Conservation (phyloP, 2,797 vertebrate species). For the Phalanger gymnotis region DNA sequence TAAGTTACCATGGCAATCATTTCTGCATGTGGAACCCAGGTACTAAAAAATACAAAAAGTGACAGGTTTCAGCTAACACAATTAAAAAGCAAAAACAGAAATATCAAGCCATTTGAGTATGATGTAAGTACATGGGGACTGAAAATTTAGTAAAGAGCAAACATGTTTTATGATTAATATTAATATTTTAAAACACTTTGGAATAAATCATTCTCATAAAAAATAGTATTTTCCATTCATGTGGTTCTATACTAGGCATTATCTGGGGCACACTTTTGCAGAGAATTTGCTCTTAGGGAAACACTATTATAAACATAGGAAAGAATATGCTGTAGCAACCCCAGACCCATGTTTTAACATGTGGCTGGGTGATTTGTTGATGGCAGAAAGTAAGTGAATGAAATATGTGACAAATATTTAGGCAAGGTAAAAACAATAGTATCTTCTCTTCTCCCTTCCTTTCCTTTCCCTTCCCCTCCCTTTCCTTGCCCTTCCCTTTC, state of each 20-base stretch:
- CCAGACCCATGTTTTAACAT: constrained; percentile 28
- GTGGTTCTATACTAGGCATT: neutral
- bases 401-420: constrained; percentile 57
- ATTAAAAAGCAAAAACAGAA: constrained; percentile 27
- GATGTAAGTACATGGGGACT: neutral
- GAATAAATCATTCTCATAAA: constrained; percentile 40
- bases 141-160: neutral
- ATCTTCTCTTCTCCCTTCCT: neutral
- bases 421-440: constrained; percentile 65
- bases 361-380: neutral
- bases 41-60: neutral
- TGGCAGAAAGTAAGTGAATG: constrained; percentile 18
- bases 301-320: neutral
- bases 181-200: neutral
- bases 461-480: too few relatives aligned
- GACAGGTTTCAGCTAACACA: neutral
- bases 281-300: neutral
- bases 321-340: constrained; percentile 6
- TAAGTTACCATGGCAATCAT: constrained; percentile 3
- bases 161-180: neutral
- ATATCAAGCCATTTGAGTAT: neutral
- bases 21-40: constrained; percentile 27
- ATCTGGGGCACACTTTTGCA: neutral
- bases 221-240: neutral
- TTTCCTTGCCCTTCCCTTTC: neutral